Conservation (phyloP, 2,888 invertebrate species). For the Ornithoptera alexandrae region DNA sequence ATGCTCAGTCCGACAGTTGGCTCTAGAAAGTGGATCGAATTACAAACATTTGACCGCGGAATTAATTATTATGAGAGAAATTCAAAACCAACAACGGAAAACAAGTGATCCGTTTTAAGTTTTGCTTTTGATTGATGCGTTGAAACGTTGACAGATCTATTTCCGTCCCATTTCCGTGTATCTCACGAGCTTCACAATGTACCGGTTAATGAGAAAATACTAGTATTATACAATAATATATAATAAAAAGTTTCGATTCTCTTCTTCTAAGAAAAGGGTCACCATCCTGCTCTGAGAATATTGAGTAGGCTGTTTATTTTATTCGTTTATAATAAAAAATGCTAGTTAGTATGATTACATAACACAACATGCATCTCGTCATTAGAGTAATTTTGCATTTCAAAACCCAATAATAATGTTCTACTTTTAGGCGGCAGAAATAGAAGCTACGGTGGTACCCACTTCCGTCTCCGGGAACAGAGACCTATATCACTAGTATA, state of each 20-base stretch:
- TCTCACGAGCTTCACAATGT: background rate
- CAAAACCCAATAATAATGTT: no score
- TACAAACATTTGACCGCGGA: slow-evolving; percentile 28
- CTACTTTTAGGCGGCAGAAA: no score
- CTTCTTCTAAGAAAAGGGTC: no score
- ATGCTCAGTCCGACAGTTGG: slow-evolving; percentile 21
- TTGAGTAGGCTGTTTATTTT: no score
- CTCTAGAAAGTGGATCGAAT: slow-evolving; percentile 23
- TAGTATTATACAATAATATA: background rate
- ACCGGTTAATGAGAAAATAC: background rate
- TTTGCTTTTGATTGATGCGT: slow-evolving; percentile 12
- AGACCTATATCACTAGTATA: no score
- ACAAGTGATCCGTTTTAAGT: slow-evolving; percentile 13
- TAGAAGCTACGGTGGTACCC: no score
- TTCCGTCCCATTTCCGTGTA: slow-evolving; percentile 4
- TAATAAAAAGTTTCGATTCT: background rate
- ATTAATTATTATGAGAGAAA: slow-evolving; percentile 27
- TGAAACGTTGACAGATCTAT: slow-evolving; percentile 16
- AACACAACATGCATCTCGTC: no score
- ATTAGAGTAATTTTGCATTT: no score
- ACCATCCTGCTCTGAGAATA: no score
- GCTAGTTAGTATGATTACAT: no score
- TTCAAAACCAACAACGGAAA: slow-evolving; percentile 15
- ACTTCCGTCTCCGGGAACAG: no score
- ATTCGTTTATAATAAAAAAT: no score